Conservation (phyloP, 2,113 vertebrate species). For the Mormyrus lacerda region DNA sequence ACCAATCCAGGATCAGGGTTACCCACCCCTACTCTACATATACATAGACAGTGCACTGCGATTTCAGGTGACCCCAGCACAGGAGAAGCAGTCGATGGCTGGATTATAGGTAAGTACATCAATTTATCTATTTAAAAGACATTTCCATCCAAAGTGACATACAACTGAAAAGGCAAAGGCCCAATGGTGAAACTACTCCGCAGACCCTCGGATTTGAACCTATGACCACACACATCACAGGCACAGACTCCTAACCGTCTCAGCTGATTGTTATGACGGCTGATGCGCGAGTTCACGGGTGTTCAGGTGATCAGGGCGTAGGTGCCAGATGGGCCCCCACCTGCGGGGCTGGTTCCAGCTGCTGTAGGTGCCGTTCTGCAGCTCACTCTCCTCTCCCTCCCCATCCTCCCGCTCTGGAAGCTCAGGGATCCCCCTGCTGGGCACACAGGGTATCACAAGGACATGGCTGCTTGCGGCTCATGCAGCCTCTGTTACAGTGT, state of each 20-base stretch:
- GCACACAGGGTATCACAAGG: neutral
- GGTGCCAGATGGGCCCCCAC: slow-evolving; percentile 54
- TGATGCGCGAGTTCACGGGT: neutral
- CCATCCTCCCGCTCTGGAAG: slow-evolving; percentile 94
- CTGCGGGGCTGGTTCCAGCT: slow-evolving; percentile 86
- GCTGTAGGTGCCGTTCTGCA: slow-evolving; percentile 69
- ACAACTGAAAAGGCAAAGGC: neutral
- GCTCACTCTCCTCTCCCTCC: slow-evolving; percentile 91
- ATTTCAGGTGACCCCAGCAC: neutral
- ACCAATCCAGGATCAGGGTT: neutral
- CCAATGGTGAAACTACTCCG: no score
- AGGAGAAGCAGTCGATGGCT: neutral
- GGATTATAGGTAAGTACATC: neutral
- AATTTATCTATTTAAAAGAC: neutral
- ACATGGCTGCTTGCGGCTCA: neutral
- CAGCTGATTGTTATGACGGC: neutral
- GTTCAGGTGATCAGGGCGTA: neutral
- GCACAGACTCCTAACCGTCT: no score
- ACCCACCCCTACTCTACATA: neutral
- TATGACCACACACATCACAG: neutral
- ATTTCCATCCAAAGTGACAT: neutral
- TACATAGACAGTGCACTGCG: neutral
- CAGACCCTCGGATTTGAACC: neutral
- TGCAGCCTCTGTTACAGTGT: neutral
- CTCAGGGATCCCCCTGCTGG: slow-evolving; percentile 64